Percentiles rank a stretch among this genome's conserved stretches.
phyloP scores from a whole-genome alignment of 1,140 invertebrate genomes.

The Bradysia coprophila region DNA sequence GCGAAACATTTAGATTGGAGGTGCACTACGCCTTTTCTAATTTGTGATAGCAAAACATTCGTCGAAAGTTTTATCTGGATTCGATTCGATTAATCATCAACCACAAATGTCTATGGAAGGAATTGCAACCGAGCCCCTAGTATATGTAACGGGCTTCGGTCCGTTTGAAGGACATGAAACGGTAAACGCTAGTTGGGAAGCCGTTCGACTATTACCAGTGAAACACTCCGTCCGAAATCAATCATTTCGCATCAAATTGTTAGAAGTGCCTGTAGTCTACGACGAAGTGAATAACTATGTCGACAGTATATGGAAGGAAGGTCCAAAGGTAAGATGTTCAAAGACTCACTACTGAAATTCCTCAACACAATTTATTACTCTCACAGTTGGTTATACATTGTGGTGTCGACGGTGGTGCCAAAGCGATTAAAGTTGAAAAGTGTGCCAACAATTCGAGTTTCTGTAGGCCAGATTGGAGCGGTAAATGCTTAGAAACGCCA shows the following conservation, averaged over 20 bases:
- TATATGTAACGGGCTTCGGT: slow-evolving; percentile 48
- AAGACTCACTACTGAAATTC: background rate
- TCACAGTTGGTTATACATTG: slow-evolving; percentile 37
- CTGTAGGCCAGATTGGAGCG: slow-evolving; percentile 21
- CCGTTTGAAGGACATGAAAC: slow-evolving; percentile 36
- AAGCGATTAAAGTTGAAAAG: slow-evolving; percentile 31
- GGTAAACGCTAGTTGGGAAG: slow-evolving; percentile 55
- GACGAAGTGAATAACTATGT: slow-evolving; percentile 29
- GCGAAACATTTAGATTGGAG: too few species aligned
- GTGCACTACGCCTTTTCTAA: too few species aligned
- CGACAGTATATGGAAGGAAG: slow-evolving; percentile 34
- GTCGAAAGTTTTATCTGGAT: too few species aligned
- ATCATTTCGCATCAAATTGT: slow-evolving; percentile 26
- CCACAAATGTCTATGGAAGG: background rate
- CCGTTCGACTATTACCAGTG: slow-evolving; percentile 33
- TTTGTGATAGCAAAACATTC: too few species aligned
- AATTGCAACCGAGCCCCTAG: slow-evolving; percentile 6
- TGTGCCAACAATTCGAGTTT: slow-evolving; percentile 32
- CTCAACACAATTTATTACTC: background rate
- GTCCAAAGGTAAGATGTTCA: slow-evolving; percentile 31
- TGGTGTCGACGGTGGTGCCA: slow-evolving; percentile 30
- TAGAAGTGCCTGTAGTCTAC: slow-evolving; percentile 40
- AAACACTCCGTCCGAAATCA: slow-evolving; percentile 15
- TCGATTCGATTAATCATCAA: background rate
- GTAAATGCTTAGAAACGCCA: slow-evolving; percentile 14